A percentile compares a stretch with the other conserved stretches of the same genome.
These are phyloP conservation scores for Sebastes trivittatus DNA, from an alignment of 2,797 vertebrate genomes.

Conservation along the genomic window DNA sequence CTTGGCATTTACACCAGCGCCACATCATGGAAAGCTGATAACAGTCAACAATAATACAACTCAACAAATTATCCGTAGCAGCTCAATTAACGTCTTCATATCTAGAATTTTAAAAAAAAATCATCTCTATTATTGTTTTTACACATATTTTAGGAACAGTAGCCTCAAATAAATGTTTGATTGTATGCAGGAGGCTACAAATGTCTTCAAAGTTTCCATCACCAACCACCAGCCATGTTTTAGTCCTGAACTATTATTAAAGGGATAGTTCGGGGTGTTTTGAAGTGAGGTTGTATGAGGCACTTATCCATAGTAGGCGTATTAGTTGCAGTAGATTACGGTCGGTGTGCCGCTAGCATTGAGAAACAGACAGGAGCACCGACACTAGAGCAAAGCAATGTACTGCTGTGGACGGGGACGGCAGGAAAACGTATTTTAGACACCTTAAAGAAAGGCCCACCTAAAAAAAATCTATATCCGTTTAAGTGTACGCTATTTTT, in stretches of 20 bases:
- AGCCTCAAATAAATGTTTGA: not conserved
- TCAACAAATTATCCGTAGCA: not conserved
- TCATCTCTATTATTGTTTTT: not conserved
- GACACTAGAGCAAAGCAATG: no score
- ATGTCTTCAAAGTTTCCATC: not conserved
- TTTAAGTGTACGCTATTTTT: no score
- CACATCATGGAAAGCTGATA: not conserved
- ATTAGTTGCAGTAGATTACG: no score
- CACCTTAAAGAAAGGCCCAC: no score
- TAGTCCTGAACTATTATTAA: not conserved
- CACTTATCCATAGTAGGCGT: no score
- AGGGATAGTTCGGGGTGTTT: not conserved
- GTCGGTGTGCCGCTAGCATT: no score
- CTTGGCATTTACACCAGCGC: conserved; percentile 31
- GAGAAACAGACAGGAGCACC: no score
- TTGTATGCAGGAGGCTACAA: not conserved
- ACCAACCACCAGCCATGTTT: not conserved
- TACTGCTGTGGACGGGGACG: no score
- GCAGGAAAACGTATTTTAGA: no score
- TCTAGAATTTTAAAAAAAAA: not conserved
- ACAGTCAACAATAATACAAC: conserved; percentile 12
- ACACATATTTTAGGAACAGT: not conserved
- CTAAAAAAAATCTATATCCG: no score
- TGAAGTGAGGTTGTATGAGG: not conserved
- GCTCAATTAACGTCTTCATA: not conserved